Conservation (phyloP, 2,113 vertebrate species). For the Bombycilla garrulus region DNA sequence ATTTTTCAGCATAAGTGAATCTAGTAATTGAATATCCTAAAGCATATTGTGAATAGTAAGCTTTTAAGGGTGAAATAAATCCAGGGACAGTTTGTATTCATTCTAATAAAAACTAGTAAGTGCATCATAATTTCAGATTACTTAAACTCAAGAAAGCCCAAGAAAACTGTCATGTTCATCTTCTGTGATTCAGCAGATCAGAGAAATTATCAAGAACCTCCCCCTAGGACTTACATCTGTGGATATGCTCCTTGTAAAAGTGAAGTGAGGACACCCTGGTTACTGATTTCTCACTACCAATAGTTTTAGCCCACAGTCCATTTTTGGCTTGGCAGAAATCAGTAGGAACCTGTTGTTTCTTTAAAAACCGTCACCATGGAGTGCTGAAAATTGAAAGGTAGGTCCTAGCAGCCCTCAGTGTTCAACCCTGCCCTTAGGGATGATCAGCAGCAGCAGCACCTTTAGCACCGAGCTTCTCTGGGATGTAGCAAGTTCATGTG, state of each 20-base stretch:
- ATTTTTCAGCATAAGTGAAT: background rate
- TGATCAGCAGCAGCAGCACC: background rate
- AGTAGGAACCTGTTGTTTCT: background rate
- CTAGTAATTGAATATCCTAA: background rate
- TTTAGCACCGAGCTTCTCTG: background rate
- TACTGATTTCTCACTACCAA: background rate
- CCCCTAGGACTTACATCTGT: accelerated
- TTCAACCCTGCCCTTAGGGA: background rate
- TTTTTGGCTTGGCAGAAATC: background rate
- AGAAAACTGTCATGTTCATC: background rate
- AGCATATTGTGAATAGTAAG: background rate
- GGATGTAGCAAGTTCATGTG: background rate
- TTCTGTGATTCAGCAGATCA: background rate
- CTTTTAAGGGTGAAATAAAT: background rate
- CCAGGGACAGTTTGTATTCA: background rate
- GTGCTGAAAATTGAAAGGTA: background rate
- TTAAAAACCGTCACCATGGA: background rate
- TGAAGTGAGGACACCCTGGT: background rate
- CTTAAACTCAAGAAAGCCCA: background rate
- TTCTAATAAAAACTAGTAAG: background rate
- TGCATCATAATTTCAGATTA: background rate
- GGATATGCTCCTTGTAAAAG: background rate
- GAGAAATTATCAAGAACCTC: background rate
- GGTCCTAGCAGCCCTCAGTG: background rate
- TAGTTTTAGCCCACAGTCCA: background rate